Conservation (phyloP, 2,113 vertebrate species). For the Micronycteris hirsuta region DNA sequence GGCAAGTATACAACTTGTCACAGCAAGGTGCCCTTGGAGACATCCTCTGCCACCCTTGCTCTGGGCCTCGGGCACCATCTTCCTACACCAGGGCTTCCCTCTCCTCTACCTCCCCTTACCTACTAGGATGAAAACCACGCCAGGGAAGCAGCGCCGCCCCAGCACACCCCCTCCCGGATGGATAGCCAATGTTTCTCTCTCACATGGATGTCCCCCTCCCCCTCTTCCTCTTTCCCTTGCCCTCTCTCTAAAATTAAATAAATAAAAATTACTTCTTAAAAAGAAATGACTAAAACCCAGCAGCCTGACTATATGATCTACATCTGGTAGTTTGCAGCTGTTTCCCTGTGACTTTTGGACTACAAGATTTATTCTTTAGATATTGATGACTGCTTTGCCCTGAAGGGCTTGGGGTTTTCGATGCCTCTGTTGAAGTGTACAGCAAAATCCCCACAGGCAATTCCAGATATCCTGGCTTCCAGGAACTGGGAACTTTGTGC, state of each 20-base stretch:
- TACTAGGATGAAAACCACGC: not conserved
- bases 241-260: no score
- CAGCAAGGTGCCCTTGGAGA: constrained; percentile 92
- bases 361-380: not conserved
- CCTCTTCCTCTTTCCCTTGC: no score
- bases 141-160: no score
- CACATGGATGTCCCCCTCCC: no score
- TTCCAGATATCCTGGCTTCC: not conserved
- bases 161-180: no score
- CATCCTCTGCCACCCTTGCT: constrained; percentile 79
- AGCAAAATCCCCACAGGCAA: not conserved
- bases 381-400: not conserved
- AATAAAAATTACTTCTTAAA: no score
- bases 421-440: not conserved
- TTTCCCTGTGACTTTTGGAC: not conserved
- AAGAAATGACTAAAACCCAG: not conserved
- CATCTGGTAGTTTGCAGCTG: not conserved
- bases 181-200: no score
- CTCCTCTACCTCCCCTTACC: not conserved
- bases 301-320: not conserved
- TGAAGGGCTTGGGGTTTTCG: not conserved
- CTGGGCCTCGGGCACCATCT: not conserved
- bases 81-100: not conserved
- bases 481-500: not conserved
- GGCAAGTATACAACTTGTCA: constrained; percentile 92